Conservation (phyloP, 2,113 vertebrate species). For the Chaetops frenatus region DNA sequence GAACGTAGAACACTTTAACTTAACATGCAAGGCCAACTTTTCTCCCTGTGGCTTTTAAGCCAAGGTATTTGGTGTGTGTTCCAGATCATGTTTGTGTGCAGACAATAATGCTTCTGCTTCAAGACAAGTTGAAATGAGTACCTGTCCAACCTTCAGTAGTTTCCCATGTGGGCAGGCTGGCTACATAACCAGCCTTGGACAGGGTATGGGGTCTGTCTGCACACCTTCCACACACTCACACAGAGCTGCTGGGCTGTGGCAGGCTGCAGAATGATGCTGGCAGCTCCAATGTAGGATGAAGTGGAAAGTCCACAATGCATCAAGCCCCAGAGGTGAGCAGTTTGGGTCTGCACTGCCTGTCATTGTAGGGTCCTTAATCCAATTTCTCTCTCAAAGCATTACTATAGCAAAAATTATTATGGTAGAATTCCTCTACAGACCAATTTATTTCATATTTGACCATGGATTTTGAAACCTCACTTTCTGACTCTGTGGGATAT, state of each 20-base stretch:
- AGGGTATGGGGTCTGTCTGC: background rate
- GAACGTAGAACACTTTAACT: background rate
- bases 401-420: background rate
- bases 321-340: background rate
- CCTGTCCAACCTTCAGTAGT: background rate
- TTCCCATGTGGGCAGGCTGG: background rate
- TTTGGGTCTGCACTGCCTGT: background rate
- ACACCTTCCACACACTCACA: background rate
- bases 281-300: accelerated
- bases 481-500: background rate
- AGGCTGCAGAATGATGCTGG: background rate
- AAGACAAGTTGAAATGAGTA: background rate
- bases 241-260: background rate
- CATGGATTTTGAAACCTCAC: background rate
- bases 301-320: background rate
- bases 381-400: background rate
- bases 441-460: background rate
- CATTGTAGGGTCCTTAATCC: background rate
- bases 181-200: background rate
- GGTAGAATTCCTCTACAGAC: background rate
- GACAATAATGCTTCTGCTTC: background rate
- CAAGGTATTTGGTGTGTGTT: background rate
- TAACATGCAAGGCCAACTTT: background rate
- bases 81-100: background rate
- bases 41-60: background rate